Evolutionary conservation across 2,113 vertebrate species (phyloP).

Genomic region (Myrmecophaga tridactyla): DNA sequence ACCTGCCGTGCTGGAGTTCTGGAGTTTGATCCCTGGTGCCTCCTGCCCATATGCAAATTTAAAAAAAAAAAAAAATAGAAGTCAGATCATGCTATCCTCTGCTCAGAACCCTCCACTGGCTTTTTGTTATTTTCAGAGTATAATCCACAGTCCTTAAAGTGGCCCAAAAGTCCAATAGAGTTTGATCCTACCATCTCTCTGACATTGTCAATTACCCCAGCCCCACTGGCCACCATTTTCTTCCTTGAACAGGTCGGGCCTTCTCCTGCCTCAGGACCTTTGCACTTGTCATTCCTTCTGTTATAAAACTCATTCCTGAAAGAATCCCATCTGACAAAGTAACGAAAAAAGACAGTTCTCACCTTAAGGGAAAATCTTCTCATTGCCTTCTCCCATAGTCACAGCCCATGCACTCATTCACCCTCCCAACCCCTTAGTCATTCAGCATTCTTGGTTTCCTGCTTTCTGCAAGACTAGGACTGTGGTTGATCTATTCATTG

Average conservation of each 20-base stretch:
- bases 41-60: too few species aligned
- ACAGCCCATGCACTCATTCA: neutral
- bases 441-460: neutral
- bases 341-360: neutral
- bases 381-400: neutral
- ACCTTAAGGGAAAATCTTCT: neutral
- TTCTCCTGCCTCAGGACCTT: neutral
- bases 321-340: neutral
- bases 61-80: too few species aligned
- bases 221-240: neutral
- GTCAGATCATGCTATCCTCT: neutral
- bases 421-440: neutral
- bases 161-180: neutral
- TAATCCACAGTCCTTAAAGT: neutral
- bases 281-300: neutral
- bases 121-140: neutral
- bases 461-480: neutral
- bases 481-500: neutral
- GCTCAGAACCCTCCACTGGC: neutral
- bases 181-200: too few species aligned
- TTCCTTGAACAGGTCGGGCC: neutral
- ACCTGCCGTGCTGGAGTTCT: too few species aligned
- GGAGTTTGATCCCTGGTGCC: too few species aligned
- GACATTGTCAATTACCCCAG: neutral
- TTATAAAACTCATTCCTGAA: neutral